phyloP scores from a whole-genome alignment of 2,113 vertebrate genomes.

The Dunckerocampus dactyliophorus region DNA sequence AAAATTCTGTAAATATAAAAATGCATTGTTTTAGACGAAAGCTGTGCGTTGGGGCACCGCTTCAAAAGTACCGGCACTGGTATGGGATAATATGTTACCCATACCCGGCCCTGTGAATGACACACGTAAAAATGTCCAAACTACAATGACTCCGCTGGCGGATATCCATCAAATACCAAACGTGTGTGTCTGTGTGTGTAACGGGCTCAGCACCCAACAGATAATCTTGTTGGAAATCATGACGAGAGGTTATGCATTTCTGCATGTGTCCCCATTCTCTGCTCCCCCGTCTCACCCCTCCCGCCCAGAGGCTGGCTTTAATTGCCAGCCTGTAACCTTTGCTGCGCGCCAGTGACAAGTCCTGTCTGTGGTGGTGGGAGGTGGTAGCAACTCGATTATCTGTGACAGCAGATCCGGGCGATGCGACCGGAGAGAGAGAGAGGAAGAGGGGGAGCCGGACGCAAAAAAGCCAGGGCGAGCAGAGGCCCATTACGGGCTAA shows the following conservation, averaged over 20 bases:
- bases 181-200: slow-evolving; percentile 16
- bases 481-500: slow-evolving; percentile 60
- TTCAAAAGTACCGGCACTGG: too few relatives aligned
- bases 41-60: too few relatives aligned
- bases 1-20: too few relatives aligned
- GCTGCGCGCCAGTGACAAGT: slow-evolving; percentile 61
- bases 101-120: too few relatives aligned
- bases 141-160: neutral
- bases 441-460: neutral
- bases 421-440: slow-evolving; percentile 13
- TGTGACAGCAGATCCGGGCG: slow-evolving; percentile 63
- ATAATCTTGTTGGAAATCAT: slow-evolving; percentile 54
- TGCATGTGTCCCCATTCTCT: slow-evolving; percentile 35
- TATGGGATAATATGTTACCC: too few relatives aligned
- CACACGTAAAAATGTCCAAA: neutral
- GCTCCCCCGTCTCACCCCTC: slow-evolving; percentile 7
- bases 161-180: neutral
- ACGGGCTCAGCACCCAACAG: slow-evolving; percentile 26
- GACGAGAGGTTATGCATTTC: slow-evolving; percentile 51
- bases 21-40: too few relatives aligned
- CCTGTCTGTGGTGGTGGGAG: slow-evolving; percentile 64
- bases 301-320: slow-evolving; percentile 64
- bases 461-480: slow-evolving; percentile 12
- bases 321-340: slow-evolving; percentile 74
- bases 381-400: slow-evolving; percentile 66